phyloP scores from a whole-genome alignment of 2,888 invertebrate genomes.

The Iselma pallidipennis region DNA sequence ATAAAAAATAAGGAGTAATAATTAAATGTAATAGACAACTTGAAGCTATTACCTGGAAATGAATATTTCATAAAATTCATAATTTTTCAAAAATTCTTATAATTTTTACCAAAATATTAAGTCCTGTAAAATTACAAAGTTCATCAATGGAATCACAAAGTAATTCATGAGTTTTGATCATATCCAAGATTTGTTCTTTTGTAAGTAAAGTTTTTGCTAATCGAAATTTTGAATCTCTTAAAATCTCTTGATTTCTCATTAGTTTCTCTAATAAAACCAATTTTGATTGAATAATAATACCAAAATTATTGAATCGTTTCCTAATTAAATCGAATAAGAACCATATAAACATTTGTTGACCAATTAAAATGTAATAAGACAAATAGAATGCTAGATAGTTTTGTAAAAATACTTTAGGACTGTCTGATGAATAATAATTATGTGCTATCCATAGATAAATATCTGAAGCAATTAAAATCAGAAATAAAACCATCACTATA shows the following conservation, averaged over 20 bases:
- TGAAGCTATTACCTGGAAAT: constrained; percentile 57
- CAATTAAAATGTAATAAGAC: constrained; percentile 63
- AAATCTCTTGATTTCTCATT: background rate
- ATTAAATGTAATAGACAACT: constrained; percentile 64
- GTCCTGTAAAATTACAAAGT: background rate
- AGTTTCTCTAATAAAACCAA: background rate
- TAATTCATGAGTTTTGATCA: background rate
- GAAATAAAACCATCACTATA: constrained; percentile 8
- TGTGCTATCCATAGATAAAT: constrained; percentile 26
- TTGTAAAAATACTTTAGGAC: constrained; percentile 56
- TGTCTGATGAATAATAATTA: background rate
- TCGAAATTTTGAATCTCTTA: background rate
- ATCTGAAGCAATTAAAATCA: constrained; percentile 27
- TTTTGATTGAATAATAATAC: background rate
- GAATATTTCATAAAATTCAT: constrained; percentile 2
- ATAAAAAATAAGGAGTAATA: constrained; percentile 65
- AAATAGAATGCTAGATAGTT: constrained; percentile 65
- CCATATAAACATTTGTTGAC: constrained; percentile 65
- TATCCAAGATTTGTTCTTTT: background rate
- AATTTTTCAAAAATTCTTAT: constrained; percentile 27
- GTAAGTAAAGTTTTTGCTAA: background rate
- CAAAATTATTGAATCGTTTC: background rate
- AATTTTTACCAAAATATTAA: constrained; percentile 29
- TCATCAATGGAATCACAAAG: background rate
- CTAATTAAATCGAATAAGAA: constrained; percentile 53